These are phyloP conservation scores for Drosophila watanabei DNA, from an alignment of 1,140 invertebrate species.

Conservation along the genomic window DNA sequence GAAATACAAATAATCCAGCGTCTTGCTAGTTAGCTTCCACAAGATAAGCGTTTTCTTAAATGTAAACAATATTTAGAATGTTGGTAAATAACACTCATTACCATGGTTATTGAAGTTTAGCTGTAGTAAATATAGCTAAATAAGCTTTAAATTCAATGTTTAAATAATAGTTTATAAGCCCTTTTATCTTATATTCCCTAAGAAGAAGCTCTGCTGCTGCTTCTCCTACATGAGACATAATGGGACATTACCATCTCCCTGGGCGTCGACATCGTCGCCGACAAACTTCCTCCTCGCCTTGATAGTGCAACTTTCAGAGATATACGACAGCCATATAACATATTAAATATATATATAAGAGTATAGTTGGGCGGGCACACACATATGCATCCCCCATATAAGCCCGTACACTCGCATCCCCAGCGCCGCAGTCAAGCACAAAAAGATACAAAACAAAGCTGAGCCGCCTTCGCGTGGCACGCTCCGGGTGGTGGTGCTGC, in stretches of 20 bases:
- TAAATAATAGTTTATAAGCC: not conserved
- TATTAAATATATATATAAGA: slow-evolving; percentile 16
- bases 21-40: slow-evolving; percentile 2
- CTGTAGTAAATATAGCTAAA: not conserved
- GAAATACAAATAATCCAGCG: slow-evolving; percentile 7
- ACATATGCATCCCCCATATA: slow-evolving; percentile 28
- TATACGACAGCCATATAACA: slow-evolving; percentile 30
- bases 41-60: slow-evolving; percentile 7
- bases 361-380: slow-evolving; percentile 16
- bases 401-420: slow-evolving; percentile 19
- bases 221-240: not conserved
- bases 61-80: not conserved
- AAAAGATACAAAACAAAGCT: slow-evolving; percentile 43
- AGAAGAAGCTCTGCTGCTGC: too few relatives aligned
- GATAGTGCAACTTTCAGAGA: slow-evolving; percentile 62
- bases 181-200: not conserved
- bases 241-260: slow-evolving; percentile 21
- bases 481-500: slow-evolving; percentile 58
- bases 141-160: not conserved
- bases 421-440: slow-evolving; percentile 42
- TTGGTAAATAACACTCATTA: not conserved
- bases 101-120: too few relatives aligned
- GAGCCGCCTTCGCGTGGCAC: slow-evolving; percentile 61
- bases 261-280: slow-evolving; percentile 41
- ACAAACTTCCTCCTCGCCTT: slow-evolving; percentile 64